A percentile compares a stretch with the other conserved stretches of the same genome.
phyloP scores from a whole-genome alignment of 2,797 vertebrate genomes.

The Cuniculus paca region DNA sequence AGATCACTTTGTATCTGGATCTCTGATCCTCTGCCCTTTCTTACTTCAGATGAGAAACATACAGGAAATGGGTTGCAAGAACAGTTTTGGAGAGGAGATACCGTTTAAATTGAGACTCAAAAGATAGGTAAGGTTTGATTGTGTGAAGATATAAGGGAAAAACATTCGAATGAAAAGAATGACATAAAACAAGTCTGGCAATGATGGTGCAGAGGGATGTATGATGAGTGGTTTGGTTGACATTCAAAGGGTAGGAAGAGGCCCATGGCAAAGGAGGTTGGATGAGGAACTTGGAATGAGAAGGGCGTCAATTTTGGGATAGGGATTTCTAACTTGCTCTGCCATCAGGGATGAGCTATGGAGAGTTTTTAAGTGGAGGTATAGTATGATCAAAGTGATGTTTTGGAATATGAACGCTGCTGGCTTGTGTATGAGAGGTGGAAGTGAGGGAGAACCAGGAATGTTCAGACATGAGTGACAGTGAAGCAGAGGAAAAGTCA shows the following conservation, averaged over 20 bases:
- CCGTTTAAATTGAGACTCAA: neutral
- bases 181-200: neutral
- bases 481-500: neutral
- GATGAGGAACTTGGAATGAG: neutral
- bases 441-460: neutral
- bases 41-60: neutral
- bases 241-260: neutral
- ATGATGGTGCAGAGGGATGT: no score
- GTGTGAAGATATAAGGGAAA: neutral
- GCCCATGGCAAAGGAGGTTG: neutral
- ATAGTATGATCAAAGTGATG: neutral
- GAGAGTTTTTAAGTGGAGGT: neutral
- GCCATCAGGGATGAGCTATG: neutral
- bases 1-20: neutral
- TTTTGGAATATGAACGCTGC: neutral
- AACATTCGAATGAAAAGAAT: neutral
- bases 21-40: neutral
- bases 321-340: neutral
- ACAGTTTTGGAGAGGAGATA: neutral
- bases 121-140: neutral
- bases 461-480: neutral
- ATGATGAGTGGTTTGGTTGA: neutral
- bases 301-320: neutral
- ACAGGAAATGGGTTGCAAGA: neutral
- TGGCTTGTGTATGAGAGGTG: neutral